phyloP scores from a whole-genome alignment of 1,140 invertebrate species.

The Drosophila suzukii region DNA sequence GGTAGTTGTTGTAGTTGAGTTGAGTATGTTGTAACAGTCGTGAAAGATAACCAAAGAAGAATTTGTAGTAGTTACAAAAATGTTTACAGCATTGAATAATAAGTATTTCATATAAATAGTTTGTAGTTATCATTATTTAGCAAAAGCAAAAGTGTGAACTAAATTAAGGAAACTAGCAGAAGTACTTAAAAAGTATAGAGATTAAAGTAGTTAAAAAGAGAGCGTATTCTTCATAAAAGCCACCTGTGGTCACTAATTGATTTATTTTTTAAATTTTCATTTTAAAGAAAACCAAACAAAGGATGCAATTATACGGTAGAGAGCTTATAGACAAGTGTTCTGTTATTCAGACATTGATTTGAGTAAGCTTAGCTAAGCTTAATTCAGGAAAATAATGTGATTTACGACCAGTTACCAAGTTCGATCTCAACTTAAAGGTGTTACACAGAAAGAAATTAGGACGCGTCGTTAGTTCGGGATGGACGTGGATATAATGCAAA shows the following conservation, averaged over 20 bases:
- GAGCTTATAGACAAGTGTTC: slow-evolving; percentile 50
- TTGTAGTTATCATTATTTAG: slow-evolving; percentile 43
- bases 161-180: slow-evolving; percentile 41
- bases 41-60: slow-evolving; percentile 76
- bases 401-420: slow-evolving; percentile 30
- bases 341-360: slow-evolving; percentile 52
- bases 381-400: slow-evolving; percentile 10
- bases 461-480: slow-evolving; percentile 42
- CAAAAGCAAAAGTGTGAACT: slow-evolving; percentile 40
- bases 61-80: slow-evolving; percentile 71
- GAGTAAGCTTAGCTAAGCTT: slow-evolving; percentile 41
- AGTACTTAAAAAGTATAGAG: slow-evolving; percentile 10
- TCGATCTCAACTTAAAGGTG: slow-evolving; percentile 36
- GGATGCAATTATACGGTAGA: slow-evolving; percentile 43
- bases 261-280: neutral
- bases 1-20: slow-evolving; percentile 31
- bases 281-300: slow-evolving; percentile 31
- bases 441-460: slow-evolving; percentile 42
- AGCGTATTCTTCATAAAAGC: slow-evolving; percentile 29
- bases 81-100: slow-evolving; percentile 64
- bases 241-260: slow-evolving; percentile 31
- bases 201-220: slow-evolving; percentile 14
- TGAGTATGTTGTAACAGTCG: slow-evolving; percentile 56
- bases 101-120: slow-evolving; percentile 36
- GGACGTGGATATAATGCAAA: slow-evolving; percentile 43